Evolutionary conservation across 64 coral and sea anemone genomes (phyloP).

Genomic region (Porites lutea): DNA sequence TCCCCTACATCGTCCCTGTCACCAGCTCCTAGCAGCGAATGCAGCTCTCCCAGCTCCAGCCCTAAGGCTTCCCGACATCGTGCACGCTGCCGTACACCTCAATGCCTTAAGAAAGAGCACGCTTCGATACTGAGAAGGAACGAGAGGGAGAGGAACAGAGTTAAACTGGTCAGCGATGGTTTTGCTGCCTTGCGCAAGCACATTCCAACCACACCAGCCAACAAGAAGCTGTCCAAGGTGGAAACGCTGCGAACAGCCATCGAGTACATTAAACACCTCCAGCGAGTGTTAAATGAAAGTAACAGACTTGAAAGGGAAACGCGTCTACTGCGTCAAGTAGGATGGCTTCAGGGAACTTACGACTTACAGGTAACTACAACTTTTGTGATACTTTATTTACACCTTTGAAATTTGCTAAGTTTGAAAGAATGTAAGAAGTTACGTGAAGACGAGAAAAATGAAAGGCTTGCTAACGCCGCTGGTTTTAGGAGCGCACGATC

Average conservation of each 20-base stretch:
- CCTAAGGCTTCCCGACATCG: constrained; percentile 71
- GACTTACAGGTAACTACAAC: constrained; percentile 77
- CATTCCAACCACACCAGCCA: constrained; percentile 77
- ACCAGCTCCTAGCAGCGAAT: constrained; percentile 47
- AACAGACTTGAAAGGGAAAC: constrained; percentile 75
- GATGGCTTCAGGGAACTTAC: constrained; percentile 75
- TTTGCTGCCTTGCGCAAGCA: constrained; percentile 85
- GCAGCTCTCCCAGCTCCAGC: constrained; percentile 35
- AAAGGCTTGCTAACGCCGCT: neutral
- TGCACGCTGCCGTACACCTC: constrained; percentile 69
- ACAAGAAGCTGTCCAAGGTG: constrained; percentile 98
- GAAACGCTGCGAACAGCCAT: constrained; percentile 93
- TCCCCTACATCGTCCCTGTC: constrained; percentile 63
- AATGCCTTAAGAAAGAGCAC: constrained; percentile 87
- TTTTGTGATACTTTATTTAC: constrained; percentile 39
- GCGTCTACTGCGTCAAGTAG: constrained; percentile 76
- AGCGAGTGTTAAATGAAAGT: constrained; percentile 90
- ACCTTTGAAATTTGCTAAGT: neutral
- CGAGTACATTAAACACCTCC: constrained; percentile 89
- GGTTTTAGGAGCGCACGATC: neutral
- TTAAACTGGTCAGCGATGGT: constrained; percentile 94
- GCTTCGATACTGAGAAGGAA: constrained; percentile 86
- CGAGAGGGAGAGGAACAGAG: constrained; percentile 90
- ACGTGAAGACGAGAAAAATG: neutral
- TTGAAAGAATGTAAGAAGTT: neutral